These are phyloP conservation scores for Gymnocheta viridis DNA, from an alignment of 2,888 invertebrate species.

Conservation along the genomic window DNA sequence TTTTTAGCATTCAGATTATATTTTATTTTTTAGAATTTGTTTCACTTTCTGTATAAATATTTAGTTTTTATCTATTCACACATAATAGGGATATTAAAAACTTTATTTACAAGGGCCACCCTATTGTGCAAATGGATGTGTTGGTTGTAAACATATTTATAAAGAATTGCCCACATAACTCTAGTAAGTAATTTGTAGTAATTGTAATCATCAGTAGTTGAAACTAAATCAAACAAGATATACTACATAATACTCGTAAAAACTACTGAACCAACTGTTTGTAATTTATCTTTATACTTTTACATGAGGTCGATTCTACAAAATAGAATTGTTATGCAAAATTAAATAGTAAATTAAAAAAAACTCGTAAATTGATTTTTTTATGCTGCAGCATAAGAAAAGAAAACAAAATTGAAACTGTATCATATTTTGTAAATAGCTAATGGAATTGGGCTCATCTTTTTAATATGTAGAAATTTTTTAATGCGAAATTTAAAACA, in stretches of 20 bases:
- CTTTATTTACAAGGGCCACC: neutral
- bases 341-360: neutral
- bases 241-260: constrained; percentile 17
- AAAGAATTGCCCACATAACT: constrained; percentile 21
- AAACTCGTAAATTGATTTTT: neutral
- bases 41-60: too few species aligned
- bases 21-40: too few species aligned
- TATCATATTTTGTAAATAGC: neutral
- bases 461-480: neutral
- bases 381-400: neutral
- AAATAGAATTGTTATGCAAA: neutral
- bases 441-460: neutral
- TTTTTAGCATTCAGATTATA: too few species aligned
- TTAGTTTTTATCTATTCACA: too few species aligned
- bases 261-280: neutral
- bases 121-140: neutral
- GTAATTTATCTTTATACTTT: neutral
- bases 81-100: neutral
- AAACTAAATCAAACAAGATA: constrained; percentile 47
- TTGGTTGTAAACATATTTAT: constrained; percentile 1
- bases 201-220: constrained; percentile 17
- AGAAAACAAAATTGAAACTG: neutral
- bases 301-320: neutral
- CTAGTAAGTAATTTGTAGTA: constrained; percentile 2
- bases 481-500: neutral